These are phyloP conservation scores for Cephalotes varians DNA, from an alignment of 2,888 invertebrate species.

Conservation along the genomic window DNA sequence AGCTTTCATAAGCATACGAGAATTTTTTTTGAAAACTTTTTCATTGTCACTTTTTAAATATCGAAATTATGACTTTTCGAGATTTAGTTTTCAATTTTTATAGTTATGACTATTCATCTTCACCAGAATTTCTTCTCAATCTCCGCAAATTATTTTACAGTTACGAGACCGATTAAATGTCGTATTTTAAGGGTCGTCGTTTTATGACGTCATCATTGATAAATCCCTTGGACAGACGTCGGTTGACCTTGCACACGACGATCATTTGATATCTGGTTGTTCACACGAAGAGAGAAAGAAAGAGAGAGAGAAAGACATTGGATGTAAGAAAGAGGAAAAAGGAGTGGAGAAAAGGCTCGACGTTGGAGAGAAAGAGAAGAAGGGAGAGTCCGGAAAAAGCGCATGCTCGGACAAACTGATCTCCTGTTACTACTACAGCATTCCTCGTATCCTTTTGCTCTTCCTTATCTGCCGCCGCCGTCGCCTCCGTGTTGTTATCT, in stretches of 20 bases:
- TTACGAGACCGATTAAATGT: background rate
- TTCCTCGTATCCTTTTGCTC: background rate
- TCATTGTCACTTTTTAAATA: too few species aligned
- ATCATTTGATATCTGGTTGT: constrained; percentile 73
- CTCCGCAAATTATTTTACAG: background rate
- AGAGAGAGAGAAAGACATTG: background rate
- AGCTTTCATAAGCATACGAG: too few species aligned
- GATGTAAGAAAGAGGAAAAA: background rate
- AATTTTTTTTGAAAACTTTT: too few species aligned
- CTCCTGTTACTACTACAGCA: constrained; percentile 52
- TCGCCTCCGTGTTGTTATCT: constrained; percentile 61
- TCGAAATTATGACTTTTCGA: too few species aligned
- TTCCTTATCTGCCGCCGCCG: constrained; percentile 34
- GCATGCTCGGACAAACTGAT: constrained; percentile 60
- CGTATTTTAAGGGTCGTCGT: constrained; percentile 46
- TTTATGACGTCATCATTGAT: constrained; percentile 70
- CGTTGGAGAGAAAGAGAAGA: background rate
- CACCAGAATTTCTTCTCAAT: background rate
- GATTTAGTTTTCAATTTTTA: too few species aligned
- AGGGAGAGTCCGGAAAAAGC: constrained; percentile 30
- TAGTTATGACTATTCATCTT: too few species aligned
- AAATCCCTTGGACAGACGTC: constrained; percentile 74
- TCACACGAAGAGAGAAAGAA: constrained; percentile 56
- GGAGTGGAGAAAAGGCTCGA: background rate
- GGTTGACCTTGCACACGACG: constrained; percentile 78